Conservation (phyloP, 1,140 invertebrate species). For the Anagrus nilaparvatae region DNA sequence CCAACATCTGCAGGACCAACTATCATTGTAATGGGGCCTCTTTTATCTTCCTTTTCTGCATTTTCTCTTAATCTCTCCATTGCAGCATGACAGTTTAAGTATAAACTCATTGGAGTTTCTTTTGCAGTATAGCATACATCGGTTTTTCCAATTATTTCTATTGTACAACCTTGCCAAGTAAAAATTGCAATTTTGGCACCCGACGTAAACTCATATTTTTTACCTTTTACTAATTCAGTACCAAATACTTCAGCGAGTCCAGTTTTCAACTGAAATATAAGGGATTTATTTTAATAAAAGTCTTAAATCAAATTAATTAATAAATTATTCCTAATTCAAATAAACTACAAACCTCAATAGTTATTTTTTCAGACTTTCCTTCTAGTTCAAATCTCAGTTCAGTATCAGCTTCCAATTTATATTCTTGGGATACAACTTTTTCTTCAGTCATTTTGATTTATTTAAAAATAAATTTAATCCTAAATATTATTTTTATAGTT, state of each 20-base stretch:
- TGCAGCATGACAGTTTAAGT: slow-evolving; percentile 90
- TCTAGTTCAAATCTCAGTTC: slow-evolving; percentile 93
- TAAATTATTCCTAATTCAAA: neutral
- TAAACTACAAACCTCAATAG: slow-evolving; percentile 66
- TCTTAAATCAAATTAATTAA: neutral
- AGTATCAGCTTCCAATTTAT: slow-evolving; percentile 76
- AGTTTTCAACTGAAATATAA: slow-evolving; percentile 55
- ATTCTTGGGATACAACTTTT: slow-evolving; percentile 52
- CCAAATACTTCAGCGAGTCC: slow-evolving; percentile 95
- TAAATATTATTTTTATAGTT: no score
- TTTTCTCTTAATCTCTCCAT: slow-evolving; percentile 80
- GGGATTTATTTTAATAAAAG: slow-evolving; percentile 6
- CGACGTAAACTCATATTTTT: slow-evolving; percentile 79
- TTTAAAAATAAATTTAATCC: neutral
- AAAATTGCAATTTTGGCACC: slow-evolving; percentile 94
- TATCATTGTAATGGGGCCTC: slow-evolving; percentile 79
- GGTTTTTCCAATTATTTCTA: slow-evolving; percentile 75
- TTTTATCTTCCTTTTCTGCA: slow-evolving; percentile 60
- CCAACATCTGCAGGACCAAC: slow-evolving; percentile 94
- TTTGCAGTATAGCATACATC: slow-evolving; percentile 91
- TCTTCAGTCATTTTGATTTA: slow-evolving; percentile 29
- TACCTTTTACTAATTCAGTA: slow-evolving; percentile 89
- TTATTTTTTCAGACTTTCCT: slow-evolving; percentile 73
- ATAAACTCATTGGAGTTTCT: slow-evolving; percentile 93
- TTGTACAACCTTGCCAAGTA: slow-evolving; percentile 87